phyloP scores from a whole-genome alignment of 2,888 invertebrate species.

The Cerceris ruficornis region DNA sequence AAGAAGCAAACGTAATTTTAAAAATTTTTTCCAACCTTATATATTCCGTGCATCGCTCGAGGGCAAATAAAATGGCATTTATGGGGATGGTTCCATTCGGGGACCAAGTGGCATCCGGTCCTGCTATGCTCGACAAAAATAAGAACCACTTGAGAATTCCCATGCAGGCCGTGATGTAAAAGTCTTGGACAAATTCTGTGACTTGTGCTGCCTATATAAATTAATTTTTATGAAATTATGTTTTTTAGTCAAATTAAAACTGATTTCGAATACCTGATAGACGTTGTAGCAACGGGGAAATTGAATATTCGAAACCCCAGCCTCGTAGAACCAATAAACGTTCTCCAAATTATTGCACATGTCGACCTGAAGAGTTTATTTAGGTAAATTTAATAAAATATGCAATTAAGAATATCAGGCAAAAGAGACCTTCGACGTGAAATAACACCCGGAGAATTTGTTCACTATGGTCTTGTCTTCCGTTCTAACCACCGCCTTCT shows the following conservation, averaged over 20 bases:
- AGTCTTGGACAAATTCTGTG: conserved; percentile 57
- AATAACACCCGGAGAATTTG: conserved; percentile 61
- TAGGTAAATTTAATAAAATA: background rate
- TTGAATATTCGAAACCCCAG: conserved; percentile 55
- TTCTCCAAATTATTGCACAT: conserved; percentile 66
- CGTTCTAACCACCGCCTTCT: conserved; percentile 21
- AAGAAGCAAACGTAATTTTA: background rate
- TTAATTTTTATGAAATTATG: background rate
- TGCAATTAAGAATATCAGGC: background rate
- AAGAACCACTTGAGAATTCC: conserved; percentile 62
- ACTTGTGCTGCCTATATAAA: conserved; percentile 45
- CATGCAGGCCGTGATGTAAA: conserved; percentile 58
- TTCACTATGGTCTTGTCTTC: conserved; percentile 57
- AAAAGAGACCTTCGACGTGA: conserved; percentile 57
- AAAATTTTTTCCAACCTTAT: conserved; percentile 46
- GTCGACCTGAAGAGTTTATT: conserved; percentile 49
- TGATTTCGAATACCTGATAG: conserved; percentile 40
- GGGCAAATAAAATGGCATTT: conserved; percentile 51
- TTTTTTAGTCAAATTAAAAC: background rate
- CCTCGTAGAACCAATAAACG: conserved; percentile 56
- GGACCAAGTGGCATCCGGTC: conserved; percentile 46
- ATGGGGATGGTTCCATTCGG: conserved; percentile 51
- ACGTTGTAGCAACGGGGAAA: conserved; percentile 65
- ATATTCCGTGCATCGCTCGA: conserved; percentile 57
- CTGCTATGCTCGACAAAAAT: conserved; percentile 39